Percentiles rank a stretch among this genome's conserved stretches.
Conservation (phyloP, 2,797 vertebrate species). For the Coreius guichenoti region DNA sequence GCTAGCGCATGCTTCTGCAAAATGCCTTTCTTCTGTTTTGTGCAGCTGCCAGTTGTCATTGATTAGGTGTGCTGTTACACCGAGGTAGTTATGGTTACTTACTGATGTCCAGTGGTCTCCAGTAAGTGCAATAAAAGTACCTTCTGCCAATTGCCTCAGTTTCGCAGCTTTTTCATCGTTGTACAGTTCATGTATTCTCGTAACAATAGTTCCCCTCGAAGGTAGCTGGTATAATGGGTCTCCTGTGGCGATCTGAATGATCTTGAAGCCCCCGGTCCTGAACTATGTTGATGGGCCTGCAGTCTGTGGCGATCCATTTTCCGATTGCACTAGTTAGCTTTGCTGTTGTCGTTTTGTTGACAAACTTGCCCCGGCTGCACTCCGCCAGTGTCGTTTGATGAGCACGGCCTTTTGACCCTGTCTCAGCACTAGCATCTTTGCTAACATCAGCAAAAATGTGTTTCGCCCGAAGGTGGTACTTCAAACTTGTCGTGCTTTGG, state of each 20-base stretch:
- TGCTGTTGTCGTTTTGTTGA: neutral
- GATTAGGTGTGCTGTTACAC: conserved; percentile 47
- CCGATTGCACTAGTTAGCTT: too few relatives aligned
- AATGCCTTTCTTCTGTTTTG: too few relatives aligned
- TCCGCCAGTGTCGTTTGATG: neutral
- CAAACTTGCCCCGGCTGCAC: neutral
- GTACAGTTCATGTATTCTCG: conserved; percentile 42
- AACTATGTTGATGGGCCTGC: neutral
- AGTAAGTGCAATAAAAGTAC: neutral
- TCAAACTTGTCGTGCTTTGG: neutral
- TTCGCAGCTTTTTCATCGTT: conserved; percentile 25
- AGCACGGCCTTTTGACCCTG: neutral
- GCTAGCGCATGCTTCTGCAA: too few relatives aligned
- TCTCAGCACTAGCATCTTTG: conserved; percentile 1
- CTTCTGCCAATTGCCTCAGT: conserved; percentile 19
- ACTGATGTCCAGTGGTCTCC: conserved; percentile 27
- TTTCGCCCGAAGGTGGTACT: neutral
- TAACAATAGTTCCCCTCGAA: conserved; percentile 27
- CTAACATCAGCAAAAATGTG: conserved; percentile 10
- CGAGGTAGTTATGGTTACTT: conserved; percentile 42
- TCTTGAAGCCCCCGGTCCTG: conserved; percentile 27
- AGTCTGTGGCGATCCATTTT: too few relatives aligned
- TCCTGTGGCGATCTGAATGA: conserved; percentile 40
- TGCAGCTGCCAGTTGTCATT: conserved; percentile 45
- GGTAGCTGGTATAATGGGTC: conserved; percentile 18